These are phyloP conservation scores for Macrotrachela quadricornifera DNA, from an alignment of 1,140 invertebrate genomes.

Conservation along the genomic window DNA sequence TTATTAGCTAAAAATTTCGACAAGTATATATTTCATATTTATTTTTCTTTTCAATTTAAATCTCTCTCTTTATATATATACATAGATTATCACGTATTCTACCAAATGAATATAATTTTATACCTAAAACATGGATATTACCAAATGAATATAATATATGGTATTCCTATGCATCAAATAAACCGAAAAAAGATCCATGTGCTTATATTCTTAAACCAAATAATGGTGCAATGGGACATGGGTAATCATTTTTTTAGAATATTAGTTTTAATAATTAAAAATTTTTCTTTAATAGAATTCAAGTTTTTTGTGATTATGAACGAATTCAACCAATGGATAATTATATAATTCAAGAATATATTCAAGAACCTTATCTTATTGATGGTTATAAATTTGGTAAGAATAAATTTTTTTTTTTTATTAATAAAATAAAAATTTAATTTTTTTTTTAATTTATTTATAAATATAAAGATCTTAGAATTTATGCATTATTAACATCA, in stretches of 20 bases:
- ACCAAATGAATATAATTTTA: slow-evolving; percentile 27
- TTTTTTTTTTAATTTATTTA: background rate
- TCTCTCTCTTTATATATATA: slow-evolving; percentile 3
- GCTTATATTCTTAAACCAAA: slow-evolving; percentile 26
- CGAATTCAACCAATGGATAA: slow-evolving; percentile 23
- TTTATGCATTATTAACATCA: slow-evolving; percentile 29
- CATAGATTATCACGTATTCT: slow-evolving; percentile 23
- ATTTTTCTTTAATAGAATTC: slow-evolving; percentile 17
- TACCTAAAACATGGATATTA: slow-evolving; percentile 28
- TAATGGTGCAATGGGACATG: slow-evolving; percentile 30
- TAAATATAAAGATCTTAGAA: slow-evolving; percentile 19
- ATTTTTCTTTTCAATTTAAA: background rate
- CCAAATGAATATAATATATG: slow-evolving; percentile 22
- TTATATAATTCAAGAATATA: slow-evolving; percentile 28
- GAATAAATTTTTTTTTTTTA: background rate
- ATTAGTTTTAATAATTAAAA: background rate
- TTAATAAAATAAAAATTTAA: background rate
- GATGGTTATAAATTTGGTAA: slow-evolving; percentile 25
- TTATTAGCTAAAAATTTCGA: slow-evolving; percentile 24
- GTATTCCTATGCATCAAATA: slow-evolving; percentile 22
- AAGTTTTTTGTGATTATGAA: slow-evolving; percentile 21
- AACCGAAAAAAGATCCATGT: slow-evolving; percentile 14
- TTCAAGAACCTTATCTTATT: slow-evolving; percentile 26
- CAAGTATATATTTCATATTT: slow-evolving; percentile 14
- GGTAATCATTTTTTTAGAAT: slow-evolving; percentile 15